Conservation (phyloP, 2,888 invertebrate species). For the Agriopis leucophaearia region DNA sequence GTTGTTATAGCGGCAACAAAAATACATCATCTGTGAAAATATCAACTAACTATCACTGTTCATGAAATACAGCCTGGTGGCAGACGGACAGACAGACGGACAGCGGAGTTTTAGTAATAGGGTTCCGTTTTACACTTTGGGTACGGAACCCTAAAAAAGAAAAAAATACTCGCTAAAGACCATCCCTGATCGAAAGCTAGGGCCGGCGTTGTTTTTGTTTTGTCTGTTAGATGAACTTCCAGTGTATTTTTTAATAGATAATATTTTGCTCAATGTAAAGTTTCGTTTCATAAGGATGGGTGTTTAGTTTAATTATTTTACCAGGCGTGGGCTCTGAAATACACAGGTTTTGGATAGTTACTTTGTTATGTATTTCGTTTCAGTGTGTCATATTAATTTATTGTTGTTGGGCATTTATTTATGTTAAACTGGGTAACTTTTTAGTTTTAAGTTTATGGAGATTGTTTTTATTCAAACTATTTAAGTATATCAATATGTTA, state of each 20-base stretch:
- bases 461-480: conserved; percentile 12
- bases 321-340: background rate
- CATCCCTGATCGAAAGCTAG: too few species aligned
- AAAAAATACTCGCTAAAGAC: too few species aligned
- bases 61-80: too few species aligned
- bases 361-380: conserved; percentile 13
- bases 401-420: conserved; percentile 24
- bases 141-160: too few species aligned
- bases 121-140: too few species aligned
- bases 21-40: too few species aligned
- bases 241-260: background rate
- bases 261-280: conserved; percentile 21
- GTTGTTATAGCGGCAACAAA: too few species aligned
- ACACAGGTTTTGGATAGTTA: conserved; percentile 2
- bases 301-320: background rate
- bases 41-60: too few species aligned
- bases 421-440: background rate
- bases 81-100: too few species aligned
- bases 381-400: conserved; percentile 21
- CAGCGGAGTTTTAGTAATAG: too few species aligned
- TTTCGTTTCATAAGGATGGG: conserved; percentile 6
- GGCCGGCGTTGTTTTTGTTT: too few species aligned
- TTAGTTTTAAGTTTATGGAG: conserved; percentile 15
- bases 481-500: conserved; percentile 50
- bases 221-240: too few species aligned